Conservation (phyloP, 2,113 vertebrate species). For the Bothrops jararaca region DNA sequence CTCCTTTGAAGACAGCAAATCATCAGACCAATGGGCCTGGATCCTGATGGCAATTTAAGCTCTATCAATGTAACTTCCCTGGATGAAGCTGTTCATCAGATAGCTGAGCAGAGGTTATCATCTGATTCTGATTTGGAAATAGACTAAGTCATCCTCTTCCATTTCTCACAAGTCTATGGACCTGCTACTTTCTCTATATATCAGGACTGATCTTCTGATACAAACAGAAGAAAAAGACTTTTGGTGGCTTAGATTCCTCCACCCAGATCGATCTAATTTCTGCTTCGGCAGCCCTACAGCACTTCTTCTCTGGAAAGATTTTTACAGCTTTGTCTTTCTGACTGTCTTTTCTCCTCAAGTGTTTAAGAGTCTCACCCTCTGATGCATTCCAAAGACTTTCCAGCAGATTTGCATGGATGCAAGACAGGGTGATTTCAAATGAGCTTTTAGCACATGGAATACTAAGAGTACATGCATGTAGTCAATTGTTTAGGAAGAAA, state of each 20-base stretch:
- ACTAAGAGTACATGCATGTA: accelerated
- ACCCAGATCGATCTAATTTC: conserved; percentile 9
- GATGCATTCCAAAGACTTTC: conserved; percentile 33
- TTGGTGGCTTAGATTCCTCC: conserved; percentile 15
- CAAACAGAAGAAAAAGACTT: neutral
- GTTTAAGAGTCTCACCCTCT: conserved; percentile 31
- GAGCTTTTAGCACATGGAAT: neutral
- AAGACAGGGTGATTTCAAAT: neutral
- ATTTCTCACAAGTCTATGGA: neutral
- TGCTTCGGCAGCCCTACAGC: conserved; percentile 27
- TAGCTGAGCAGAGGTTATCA: conserved; percentile 69
- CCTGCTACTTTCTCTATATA: conserved; percentile 22
- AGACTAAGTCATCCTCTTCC: conserved; percentile 62
- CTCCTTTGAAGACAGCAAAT: conserved; percentile 72
- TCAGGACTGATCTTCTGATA: conserved; percentile 54
- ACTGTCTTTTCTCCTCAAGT: conserved; percentile 28
- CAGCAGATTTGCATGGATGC: conserved; percentile 24
- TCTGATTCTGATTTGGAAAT: conserved; percentile 73
- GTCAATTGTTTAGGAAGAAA: neutral
- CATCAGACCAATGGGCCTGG: conserved; percentile 90
- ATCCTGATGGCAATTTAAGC: conserved; percentile 80
- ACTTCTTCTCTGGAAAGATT: conserved; percentile 27
- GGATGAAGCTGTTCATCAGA: conserved; percentile 69
- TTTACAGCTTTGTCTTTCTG: neutral
- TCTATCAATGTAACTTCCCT: conserved; percentile 81